Conservation (phyloP, 2,888 invertebrate species). For the Phortica magna region DNA sequence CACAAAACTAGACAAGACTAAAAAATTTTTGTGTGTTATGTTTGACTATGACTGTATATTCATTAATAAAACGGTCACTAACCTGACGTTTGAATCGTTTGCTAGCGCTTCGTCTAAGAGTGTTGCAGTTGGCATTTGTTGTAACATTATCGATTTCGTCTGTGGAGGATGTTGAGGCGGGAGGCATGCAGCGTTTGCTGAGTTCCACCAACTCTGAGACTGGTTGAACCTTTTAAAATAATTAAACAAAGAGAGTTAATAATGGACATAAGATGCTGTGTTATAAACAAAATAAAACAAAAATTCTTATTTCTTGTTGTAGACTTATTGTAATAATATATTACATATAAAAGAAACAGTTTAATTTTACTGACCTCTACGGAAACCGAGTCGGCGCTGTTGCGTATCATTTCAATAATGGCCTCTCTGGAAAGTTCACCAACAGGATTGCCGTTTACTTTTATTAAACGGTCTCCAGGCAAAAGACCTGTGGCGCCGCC, state of each 20-base stretch:
- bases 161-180: conserved; percentile 56
- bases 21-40: neutral
- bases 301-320: neutral
- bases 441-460: conserved; percentile 92
- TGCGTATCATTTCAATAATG: conserved; percentile 94
- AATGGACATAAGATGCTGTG: neutral
- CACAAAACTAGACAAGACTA: no score
- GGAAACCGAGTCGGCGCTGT: conserved; percentile 88
- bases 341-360: neutral
- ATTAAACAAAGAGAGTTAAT: conserved; percentile 24
- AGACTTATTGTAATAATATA: neutral
- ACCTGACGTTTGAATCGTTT: conserved; percentile 83
- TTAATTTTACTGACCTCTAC: conserved; percentile 85
- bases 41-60: neutral
- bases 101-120: conserved; percentile 90
- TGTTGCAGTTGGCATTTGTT: conserved; percentile 81
- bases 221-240: conserved; percentile 88
- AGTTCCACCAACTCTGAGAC: conserved; percentile 95
- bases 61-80: conserved; percentile 32
- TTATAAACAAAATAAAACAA: conserved; percentile 18
- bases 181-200: conserved; percentile 84
- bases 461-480: conserved; percentile 95
- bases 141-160: conserved; percentile 74
- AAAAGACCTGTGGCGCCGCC: conserved; percentile 89
- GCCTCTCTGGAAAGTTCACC: conserved; percentile 92